Conservation (phyloP, 2,888 invertebrate genomes). For the Epinotia ramella region DNA sequence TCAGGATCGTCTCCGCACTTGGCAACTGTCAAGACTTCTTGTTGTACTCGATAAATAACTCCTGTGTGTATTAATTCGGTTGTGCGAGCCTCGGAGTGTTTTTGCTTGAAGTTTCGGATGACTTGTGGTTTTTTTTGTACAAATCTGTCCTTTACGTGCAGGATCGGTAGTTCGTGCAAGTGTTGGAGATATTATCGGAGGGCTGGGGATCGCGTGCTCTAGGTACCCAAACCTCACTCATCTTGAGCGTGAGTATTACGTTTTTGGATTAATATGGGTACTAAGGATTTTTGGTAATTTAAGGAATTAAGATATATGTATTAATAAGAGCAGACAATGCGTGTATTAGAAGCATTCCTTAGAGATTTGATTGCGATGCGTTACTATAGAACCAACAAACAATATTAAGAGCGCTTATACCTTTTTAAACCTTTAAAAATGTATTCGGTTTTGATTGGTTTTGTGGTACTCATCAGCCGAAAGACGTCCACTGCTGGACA, state of each 20-base stretch:
- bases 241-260: conserved; percentile 28
- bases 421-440: no score
- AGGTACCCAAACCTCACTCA: conserved; percentile 20
- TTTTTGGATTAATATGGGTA: not conserved
- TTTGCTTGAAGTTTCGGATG: not conserved
- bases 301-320: no score
- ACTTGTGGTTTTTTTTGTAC: conserved; percentile 36
- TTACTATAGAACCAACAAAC: not conserved
- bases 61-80: conserved; percentile 8
- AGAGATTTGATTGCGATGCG: not conserved
- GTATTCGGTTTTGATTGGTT: no score
- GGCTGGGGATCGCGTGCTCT: conserved; percentile 12
- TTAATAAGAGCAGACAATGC: not conserved
- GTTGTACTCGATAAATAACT: conserved; percentile 24
- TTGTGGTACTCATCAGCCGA: no score
- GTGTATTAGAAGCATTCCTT: not conserved
- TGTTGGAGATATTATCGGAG: conserved; percentile 30
- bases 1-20: conserved; percentile 62
- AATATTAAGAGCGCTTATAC: not conserved
- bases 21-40: conserved; percentile 56
- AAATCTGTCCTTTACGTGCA: conserved; percentile 41
- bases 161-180: conserved; percentile 26
- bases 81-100: conserved; percentile 19
- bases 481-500: no score
- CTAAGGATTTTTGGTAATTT: not conserved